These are phyloP conservation scores for Coracias cyanogaster DNA, from an alignment of 2,797 vertebrate genomes.

Conservation along the genomic window DNA sequence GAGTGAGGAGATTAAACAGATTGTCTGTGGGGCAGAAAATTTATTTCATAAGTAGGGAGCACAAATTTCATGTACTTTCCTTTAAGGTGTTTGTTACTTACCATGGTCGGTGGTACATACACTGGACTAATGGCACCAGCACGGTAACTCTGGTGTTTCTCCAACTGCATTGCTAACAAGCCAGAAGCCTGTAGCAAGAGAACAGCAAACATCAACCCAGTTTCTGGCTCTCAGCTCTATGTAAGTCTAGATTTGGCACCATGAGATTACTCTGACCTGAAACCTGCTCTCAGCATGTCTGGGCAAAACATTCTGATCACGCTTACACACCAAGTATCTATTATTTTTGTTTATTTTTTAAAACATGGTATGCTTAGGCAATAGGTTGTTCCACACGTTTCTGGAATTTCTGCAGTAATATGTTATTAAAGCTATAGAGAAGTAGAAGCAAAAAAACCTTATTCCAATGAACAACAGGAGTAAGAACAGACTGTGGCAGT, in stretches of 20 bases:
- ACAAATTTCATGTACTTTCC: background rate
- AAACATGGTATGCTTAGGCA: background rate
- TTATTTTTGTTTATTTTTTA: background rate
- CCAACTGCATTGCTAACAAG: background rate
- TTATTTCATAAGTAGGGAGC: background rate
- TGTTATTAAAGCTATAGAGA: background rate
- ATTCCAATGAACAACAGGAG: background rate
- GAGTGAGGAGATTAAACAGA: constrained; percentile 17
- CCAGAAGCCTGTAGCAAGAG: background rate
- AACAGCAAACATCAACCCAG: background rate
- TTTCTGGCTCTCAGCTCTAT: background rate
- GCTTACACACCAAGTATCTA: background rate
- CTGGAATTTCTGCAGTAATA: background rate
- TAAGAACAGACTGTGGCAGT: background rate
- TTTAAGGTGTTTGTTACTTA: background rate
- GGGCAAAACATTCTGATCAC: constrained; percentile 1
- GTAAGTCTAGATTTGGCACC: constrained; percentile 2
- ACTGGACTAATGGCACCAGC: background rate
- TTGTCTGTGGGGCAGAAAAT: background rate
- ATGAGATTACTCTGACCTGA: constrained; percentile 1
- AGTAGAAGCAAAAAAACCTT: background rate
- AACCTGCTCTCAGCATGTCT: constrained; percentile 15
- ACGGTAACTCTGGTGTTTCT: background rate
- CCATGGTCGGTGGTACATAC: background rate
- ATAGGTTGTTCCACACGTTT: background rate